phyloP scores from a whole-genome alignment of 1,140 invertebrate species.

The Drosophila punjabiensis region DNA sequence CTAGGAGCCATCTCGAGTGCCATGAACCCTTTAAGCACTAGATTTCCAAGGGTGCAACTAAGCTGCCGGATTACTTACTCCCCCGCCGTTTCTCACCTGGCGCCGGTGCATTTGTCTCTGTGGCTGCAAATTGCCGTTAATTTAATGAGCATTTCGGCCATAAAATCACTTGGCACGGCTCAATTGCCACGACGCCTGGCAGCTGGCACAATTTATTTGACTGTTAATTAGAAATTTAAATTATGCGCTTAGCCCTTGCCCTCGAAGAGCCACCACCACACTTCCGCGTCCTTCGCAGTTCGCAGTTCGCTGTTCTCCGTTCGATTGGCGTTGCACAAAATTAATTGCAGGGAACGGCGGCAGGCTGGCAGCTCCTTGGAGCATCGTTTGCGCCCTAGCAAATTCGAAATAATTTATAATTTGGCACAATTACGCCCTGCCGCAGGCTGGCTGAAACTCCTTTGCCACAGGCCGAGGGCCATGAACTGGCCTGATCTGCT shows the following conservation, averaged over 20 bases:
- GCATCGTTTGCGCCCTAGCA: conserved; percentile 66
- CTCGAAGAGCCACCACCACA: conserved; percentile 17
- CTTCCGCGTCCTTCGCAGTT: conserved; percentile 21
- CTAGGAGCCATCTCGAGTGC: conserved; percentile 2
- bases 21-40: conserved; percentile 11
- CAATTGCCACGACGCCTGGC: conserved; percentile 64
- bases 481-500: conserved; percentile 39
- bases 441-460: conserved; percentile 43
- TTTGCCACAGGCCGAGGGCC: conserved; percentile 32
- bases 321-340: conserved; percentile 78
- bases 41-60: not conserved
- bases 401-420: conserved; percentile 82
- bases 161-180: conserved; percentile 74
- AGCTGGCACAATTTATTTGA: conserved; percentile 81
- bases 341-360: conserved; percentile 68
- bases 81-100: conserved; percentile 25
- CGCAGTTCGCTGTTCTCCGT: conserved; percentile 54
- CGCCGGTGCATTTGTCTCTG: conserved; percentile 66
- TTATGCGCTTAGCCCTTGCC: conserved; percentile 76
- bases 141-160: conserved; percentile 77
- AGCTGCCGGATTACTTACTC: conserved; percentile 10
- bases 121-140: conserved; percentile 73
- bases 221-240: conserved; percentile 83
- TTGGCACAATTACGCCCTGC: conserved; percentile 77
- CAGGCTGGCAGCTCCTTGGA: conserved; percentile 27